Conservation (phyloP, 1,140 invertebrate species). For the Portunus trituberculatus region DNA sequence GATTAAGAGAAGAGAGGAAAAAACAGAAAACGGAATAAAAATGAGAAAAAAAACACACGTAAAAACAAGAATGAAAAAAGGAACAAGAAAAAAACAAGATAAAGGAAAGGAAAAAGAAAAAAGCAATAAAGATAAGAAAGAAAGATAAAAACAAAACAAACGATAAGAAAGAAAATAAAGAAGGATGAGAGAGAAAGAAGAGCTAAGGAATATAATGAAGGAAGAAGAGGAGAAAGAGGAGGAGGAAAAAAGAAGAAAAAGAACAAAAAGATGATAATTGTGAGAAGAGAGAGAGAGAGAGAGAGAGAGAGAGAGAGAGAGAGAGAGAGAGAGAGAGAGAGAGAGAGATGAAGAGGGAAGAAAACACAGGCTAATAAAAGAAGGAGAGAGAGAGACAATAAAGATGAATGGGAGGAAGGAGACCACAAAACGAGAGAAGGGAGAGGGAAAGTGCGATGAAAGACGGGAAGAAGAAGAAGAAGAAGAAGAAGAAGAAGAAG, state of each 20-base stretch:
- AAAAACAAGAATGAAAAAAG: too few relatives aligned
- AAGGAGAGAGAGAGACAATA: neutral
- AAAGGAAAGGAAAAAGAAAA: too few relatives aligned
- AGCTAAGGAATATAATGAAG: neutral
- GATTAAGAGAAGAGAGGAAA: too few relatives aligned
- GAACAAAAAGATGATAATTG: neutral
- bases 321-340: constrained; percentile 33
- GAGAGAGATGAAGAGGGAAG: neutral
- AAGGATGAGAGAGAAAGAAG: neutral
- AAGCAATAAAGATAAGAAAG: neutral
- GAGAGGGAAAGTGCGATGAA: neutral
- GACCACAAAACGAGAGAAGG: neutral
- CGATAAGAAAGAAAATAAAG: neutral
- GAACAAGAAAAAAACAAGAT: too few relatives aligned
- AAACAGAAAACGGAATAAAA: too few relatives aligned
- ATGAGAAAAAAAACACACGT: too few relatives aligned
- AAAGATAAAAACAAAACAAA: neutral
- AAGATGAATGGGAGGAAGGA: too few relatives aligned
- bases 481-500: neutral
- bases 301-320: constrained; percentile 18
- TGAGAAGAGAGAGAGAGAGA: neutral
- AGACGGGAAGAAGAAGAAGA: neutral
- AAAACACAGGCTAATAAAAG: neutral
- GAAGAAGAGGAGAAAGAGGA: neutral
- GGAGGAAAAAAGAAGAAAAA: neutral